These are phyloP conservation scores for Tragelaphus eurycerus DNA, from an alignment of 2,797 vertebrate genomes.

Conservation along the genomic window DNA sequence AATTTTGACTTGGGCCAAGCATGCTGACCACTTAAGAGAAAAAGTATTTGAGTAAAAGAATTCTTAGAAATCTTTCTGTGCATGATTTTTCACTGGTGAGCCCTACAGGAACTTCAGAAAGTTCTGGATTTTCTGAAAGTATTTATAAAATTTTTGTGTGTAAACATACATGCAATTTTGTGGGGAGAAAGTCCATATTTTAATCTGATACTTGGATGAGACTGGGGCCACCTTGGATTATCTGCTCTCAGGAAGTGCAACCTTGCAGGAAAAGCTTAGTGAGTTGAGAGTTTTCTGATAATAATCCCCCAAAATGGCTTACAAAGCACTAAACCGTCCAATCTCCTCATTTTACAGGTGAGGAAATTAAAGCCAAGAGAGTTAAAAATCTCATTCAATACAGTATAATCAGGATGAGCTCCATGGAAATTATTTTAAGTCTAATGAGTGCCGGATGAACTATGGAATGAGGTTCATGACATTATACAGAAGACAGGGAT, in stretches of 20 bases:
- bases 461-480: no score
- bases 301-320: neutral
- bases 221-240: neutral
- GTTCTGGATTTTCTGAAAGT: neutral
- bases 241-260: constrained; percentile 2
- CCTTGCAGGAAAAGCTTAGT: neutral
- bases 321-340: neutral
- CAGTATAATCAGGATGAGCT: neutral
- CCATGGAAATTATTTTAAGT: neutral
- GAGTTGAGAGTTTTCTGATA: constrained; percentile 45
- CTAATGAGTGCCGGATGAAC: neutral
- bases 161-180: neutral
- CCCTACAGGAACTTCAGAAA: neutral
- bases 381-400: neutral
- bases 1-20: neutral
- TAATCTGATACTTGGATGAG: neutral
- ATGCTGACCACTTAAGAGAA: neutral
- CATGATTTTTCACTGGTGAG: neutral
- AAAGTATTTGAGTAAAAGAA: neutral
- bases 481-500: no score
- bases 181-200: neutral
- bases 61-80: neutral
- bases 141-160: neutral
- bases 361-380: constrained; percentile 3
- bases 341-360: constrained; percentile 54